Base-by-base conservation (phyloP, 2,888 invertebrate genomes). In the Ommatoiulus sabulosus region DNA sequence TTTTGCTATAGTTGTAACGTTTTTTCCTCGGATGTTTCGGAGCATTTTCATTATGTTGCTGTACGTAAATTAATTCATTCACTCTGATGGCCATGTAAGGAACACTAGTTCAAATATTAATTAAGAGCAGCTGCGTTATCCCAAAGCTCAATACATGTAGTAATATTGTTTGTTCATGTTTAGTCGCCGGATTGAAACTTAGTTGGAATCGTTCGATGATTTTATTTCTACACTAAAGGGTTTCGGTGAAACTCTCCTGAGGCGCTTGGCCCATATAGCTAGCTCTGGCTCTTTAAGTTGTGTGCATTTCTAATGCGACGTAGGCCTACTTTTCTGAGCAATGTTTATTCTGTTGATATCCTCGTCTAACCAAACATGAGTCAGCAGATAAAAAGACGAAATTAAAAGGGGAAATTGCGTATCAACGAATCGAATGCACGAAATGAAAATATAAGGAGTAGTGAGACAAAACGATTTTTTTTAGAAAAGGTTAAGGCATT, bases 341-440 rank as follows among this genome's bases (percentile, higher is more conserved):
- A 57, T 57, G 57, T 57, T 57, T 57, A 57, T 17, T 57, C n/a
- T 57, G 57, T n/a, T 57, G 57, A 57, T 57, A n/a, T 57, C 57
- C 57, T 57, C n/a, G n/a, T 57, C 57, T 57, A 57, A 57, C 57
- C 57, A 57, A 57, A 57, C 57, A 12, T 57, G 57, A 57, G 57
- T 57, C 57, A 57, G 57, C 57, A 3, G 17, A n/a, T n/a, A 57
- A 57, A 57, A 35, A 57, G 52, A 15, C 10, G 57, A 57, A 57
- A 57, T 57, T 57, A 57, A 57, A 57, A 57, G 57, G 57, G n/a
- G n/a, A 57, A 57, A 57, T n/a, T 17, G 57, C 57, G 57, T 57
- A 57, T 57, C 57, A 57, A n/a, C 12, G 57, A 57, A 57, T 57
- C 35, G 57, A 57, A 57, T n/a, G n/a, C 57, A 57, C 17, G 17